Evolutionary conservation across 1,140 invertebrate species (phyloP), one percentile per base, ranked within the genome.

Genomic region (Apis dorsata): DNA sequence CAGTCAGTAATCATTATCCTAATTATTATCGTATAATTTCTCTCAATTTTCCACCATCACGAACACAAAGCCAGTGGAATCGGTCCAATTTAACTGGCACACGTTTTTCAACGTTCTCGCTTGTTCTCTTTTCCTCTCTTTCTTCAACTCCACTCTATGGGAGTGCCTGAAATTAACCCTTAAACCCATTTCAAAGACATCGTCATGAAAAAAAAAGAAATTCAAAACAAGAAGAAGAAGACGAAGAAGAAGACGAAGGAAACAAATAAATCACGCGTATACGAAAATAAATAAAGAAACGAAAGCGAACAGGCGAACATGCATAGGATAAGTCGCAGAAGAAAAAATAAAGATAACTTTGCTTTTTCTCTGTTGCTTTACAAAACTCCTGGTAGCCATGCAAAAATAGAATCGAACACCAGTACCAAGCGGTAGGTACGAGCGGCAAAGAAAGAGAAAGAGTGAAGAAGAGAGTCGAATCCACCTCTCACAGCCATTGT

Each of bases 21-120:
- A 69, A 49, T 44, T 3, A n/a, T 69, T 13, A n/a, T 11, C 79
- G 59, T 24, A n/a, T 1, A 86, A 83, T 86, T 83, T 87, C 85
- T 83, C 55, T 55, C 55, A 10, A 76, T 71, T 83, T 86, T 79
- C 66, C 60, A 68, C 51, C 70, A 68, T 84, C 75, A 63, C 60
- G 66, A 44, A 9, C 1, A 13, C 24, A 34, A 68, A 53, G 62
- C 63, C 28, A 59, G n/a, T 84, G 86, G 85, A 87, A 21, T 71
- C 34, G n/a, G n/a, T 87, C 85, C 86, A 87, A 84, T 84, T 86
- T 87, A 87, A 81, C 59, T 84, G 77, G 85, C 85, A 86, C 73
- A 53, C 68, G 28, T 62, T 78, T 84, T 74, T 77, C 86, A 79
- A 86, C 53, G 63, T 3, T 60, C 66, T 55, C 72, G 59, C 44